A percentile compares a stretch with the other conserved stretches of the same genome.
Conservation (phyloP, 2,888 invertebrate genomes). For the Campoletis raptor region DNA sequence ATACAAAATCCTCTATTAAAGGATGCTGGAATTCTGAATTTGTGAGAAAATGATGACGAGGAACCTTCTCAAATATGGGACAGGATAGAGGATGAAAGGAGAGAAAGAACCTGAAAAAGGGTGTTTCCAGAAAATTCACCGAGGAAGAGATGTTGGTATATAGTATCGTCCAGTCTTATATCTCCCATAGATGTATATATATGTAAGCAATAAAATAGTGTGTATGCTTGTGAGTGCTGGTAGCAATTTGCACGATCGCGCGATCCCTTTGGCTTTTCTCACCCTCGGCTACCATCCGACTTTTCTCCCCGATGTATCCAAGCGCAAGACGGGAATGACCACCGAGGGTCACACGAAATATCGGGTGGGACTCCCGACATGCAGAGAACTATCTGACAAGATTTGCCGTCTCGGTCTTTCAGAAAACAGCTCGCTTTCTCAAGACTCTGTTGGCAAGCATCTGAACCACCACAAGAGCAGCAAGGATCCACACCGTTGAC, state of each 20-base stretch:
- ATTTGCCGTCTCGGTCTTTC: slow-evolving; percentile 32
- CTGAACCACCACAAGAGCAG: slow-evolving; percentile 33
- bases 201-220: slow-evolving; percentile 12
- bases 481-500: slow-evolving; percentile 41
- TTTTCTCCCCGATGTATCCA: slow-evolving; percentile 32
- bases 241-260: slow-evolving; percentile 65
- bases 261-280: slow-evolving; percentile 7
- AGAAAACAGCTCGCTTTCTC: slow-evolving; percentile 24
- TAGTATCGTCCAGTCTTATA: background rate
- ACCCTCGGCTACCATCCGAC: slow-evolving; percentile 18
- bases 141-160: slow-evolving; percentile 38
- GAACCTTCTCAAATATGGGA: slow-evolving; percentile 31
- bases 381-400: slow-evolving; percentile 36
- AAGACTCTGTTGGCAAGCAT: slow-evolving; percentile 23
- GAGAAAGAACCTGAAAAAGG: slow-evolving; percentile 22
- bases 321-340: slow-evolving; percentile 54
- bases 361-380: slow-evolving; percentile 30
- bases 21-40: slow-evolving; percentile 10
- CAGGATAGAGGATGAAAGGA: slow-evolving; percentile 21
- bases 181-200: background rate
- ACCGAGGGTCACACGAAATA: slow-evolving; percentile 53
- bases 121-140: slow-evolving; percentile 47
- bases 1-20: background rate
- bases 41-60: slow-evolving; percentile 17
- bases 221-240: slow-evolving; percentile 43